Conservation (phyloP, 2,888 invertebrate genomes). For the Orgyia antiqua region DNA sequence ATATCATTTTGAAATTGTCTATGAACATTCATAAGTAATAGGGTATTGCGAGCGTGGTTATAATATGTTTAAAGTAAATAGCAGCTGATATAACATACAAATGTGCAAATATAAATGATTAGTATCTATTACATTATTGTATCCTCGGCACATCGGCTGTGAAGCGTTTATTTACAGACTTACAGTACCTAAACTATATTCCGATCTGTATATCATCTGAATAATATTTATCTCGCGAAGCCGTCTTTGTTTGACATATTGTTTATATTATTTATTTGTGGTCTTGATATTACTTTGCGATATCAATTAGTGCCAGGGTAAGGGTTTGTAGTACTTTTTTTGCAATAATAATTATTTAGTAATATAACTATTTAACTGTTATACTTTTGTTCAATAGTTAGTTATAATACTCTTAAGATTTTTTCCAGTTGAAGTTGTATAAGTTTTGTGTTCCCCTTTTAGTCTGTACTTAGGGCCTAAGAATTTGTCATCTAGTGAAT, state of each 20-base stretch:
- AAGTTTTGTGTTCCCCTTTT: constrained; percentile 41
- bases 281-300: constrained; percentile 41
- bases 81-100: constrained; percentile 21
- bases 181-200: constrained; percentile 15
- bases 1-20: constrained; percentile 36
- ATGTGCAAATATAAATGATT: constrained; percentile 16
- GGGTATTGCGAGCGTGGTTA: constrained; percentile 40
- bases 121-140: constrained; percentile 15
- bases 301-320: constrained; percentile 36
- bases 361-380: constrained; percentile 31
- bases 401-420: constrained; percentile 35
- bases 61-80: constrained; percentile 23
- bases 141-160: constrained; percentile 41
- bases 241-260: constrained; percentile 15
- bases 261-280: constrained; percentile 24
- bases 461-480: constrained; percentile 67
- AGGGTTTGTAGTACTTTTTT: constrained; percentile 28
- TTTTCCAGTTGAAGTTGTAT: constrained; percentile 39
- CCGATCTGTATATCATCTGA: constrained; percentile 25
- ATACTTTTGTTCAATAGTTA: constrained; percentile 38
- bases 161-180: constrained; percentile 36
- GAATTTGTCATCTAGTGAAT: constrained; percentile 41
- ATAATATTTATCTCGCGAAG: too few relatives aligned
- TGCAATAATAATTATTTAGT: constrained; percentile 23
- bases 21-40: constrained; percentile 37